Conservation (phyloP, 2,888 invertebrate species). For the Thera obeliscata region DNA sequence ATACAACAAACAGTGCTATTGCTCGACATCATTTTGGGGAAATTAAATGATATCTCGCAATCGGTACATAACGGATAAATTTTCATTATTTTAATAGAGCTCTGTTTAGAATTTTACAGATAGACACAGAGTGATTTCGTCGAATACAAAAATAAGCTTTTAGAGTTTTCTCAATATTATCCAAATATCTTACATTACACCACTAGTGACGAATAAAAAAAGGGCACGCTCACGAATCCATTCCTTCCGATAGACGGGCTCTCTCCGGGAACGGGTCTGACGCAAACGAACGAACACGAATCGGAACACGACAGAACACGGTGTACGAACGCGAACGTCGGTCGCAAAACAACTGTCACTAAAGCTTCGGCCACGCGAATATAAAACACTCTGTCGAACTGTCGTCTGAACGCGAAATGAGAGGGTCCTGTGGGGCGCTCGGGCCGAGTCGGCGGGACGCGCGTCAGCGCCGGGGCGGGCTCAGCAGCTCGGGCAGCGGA, state of each 20-base stretch:
- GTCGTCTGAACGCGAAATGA: slow-evolving; percentile 68
- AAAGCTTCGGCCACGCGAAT: slow-evolving; percentile 80
- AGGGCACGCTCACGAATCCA: slow-evolving; percentile 73
- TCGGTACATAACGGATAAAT: slow-evolving; percentile 53
- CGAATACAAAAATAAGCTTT: slow-evolving; percentile 84
- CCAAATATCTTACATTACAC: slow-evolving; percentile 77
- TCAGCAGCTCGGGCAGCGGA: slow-evolving; percentile 81
- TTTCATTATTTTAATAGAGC: slow-evolving; percentile 60
- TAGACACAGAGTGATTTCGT: slow-evolving; percentile 72
- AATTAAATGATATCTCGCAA: slow-evolving; percentile 77
- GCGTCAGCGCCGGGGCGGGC: slow-evolving; percentile 73
- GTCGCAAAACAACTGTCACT: slow-evolving; percentile 80
- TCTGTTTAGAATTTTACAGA: slow-evolving; percentile 76
- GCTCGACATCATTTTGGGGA: slow-evolving; percentile 79
- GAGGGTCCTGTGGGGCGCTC: slow-evolving; percentile 76
- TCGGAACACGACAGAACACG: slow-evolving; percentile 65
- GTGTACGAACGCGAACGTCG: slow-evolving; percentile 70
- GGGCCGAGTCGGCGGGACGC: slow-evolving; percentile 58
- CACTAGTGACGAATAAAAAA: slow-evolving; percentile 75
- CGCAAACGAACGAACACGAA: slow-evolving; percentile 58
- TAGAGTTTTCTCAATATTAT: slow-evolving; percentile 80
- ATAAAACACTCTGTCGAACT: slow-evolving; percentile 76
- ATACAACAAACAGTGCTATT: slow-evolving; percentile 54
- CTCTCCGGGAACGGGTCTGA: slow-evolving; percentile 66
- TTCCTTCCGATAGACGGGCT: slow-evolving; percentile 61